Percentiles rank a stretch among this genome's conserved stretches.
These are phyloP conservation scores for Coleophora deauratella DNA, from an alignment of 2,888 invertebrate genomes.

Conservation along the genomic window DNA sequence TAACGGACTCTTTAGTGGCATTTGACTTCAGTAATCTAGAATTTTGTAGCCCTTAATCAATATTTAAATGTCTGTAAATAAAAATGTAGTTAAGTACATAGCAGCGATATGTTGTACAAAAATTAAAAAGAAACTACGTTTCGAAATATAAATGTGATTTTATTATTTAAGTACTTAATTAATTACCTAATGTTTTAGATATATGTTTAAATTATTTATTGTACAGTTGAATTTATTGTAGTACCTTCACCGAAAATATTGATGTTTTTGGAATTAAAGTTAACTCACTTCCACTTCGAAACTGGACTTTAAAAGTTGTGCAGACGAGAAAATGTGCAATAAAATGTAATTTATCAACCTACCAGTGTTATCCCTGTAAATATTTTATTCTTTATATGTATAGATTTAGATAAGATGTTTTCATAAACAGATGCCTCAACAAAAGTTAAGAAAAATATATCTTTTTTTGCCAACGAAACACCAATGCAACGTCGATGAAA, in stretches of 20 bases:
- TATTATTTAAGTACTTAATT: conserved; percentile 68
- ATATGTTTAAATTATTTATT: conserved; percentile 71
- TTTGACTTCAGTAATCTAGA: conserved; percentile 45
- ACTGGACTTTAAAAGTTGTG: too few relatives aligned
- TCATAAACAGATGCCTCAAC: too few relatives aligned
- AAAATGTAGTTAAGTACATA: conserved; percentile 8
- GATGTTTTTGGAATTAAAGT: too few relatives aligned
- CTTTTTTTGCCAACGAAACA: too few relatives aligned
- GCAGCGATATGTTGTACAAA: conserved; percentile 49
- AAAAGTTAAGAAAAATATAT: too few relatives aligned
- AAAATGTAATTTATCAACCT: too few relatives aligned
- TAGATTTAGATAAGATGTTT: too few relatives aligned
- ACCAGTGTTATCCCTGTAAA: too few relatives aligned
- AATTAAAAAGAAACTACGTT: conserved; percentile 55
- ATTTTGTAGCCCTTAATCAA: conserved; percentile 20
- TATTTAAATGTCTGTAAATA: conserved; percentile 35
- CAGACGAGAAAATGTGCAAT: too few relatives aligned
- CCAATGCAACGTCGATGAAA: too few relatives aligned
- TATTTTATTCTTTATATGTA: too few relatives aligned
- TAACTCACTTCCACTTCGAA: too few relatives aligned
- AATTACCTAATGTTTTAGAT: conserved; percentile 39
- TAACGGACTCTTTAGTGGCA: conserved; percentile 32
- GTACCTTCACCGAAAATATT: conserved; percentile 26
- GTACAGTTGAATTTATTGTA: conserved; percentile 25
- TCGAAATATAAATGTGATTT: conserved; percentile 68